Evolutionary conservation across 2,797 vertebrate genomes (phyloP).

Genomic region (Parauchenoglanis ngamensis): DNA sequence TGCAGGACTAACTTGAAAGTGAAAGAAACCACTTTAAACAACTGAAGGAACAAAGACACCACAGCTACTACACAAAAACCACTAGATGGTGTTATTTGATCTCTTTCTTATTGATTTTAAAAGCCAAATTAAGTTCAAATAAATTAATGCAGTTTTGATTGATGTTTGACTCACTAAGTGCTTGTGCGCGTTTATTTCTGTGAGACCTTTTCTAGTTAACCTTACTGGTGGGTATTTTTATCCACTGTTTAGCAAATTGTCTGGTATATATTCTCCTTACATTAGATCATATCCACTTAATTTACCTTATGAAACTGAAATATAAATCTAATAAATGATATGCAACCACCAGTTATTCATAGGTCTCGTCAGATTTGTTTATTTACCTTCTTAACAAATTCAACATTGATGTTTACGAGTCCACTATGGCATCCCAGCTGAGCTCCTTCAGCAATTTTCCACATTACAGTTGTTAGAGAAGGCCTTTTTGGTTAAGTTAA

Average conservation of each 20-base stretch:
- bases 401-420: not conserved
- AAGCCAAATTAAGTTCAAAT: not conserved
- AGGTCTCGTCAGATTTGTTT: not conserved
- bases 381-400: slow-evolving; percentile 4
- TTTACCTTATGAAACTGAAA: not conserved
- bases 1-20: not conserved
- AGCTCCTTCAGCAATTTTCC: not conserved
- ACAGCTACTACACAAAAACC: not conserved
- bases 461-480: not conserved
- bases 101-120: not conserved
- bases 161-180: not conserved
- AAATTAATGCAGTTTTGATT: not conserved
- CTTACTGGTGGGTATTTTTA: not conserved
- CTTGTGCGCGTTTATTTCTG: not conserved
- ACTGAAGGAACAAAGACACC: not conserved
- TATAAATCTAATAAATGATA: slow-evolving; percentile 7
- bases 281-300: not conserved
- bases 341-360: not conserved
- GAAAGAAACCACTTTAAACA: not conserved
- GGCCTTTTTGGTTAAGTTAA: not conserved
- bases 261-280: not conserved
- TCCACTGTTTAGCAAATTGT: not conserved
- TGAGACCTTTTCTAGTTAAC: not conserved
- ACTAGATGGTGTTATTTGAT: slow-evolving; percentile 17
- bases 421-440: not conserved